Conservation (phyloP, 2,888 invertebrate genomes). For the Eupithecia tripunctaria region DNA sequence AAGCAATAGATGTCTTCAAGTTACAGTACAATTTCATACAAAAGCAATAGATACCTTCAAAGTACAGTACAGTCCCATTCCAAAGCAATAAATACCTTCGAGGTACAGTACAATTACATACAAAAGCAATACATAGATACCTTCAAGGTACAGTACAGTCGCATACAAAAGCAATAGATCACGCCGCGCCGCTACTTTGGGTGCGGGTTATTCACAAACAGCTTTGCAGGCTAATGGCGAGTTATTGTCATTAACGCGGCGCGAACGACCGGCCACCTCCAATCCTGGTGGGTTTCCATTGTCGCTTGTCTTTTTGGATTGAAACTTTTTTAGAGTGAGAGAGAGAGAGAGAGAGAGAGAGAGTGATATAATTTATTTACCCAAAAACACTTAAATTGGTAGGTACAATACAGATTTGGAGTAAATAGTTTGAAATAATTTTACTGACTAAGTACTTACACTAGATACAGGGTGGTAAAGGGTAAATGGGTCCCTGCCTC, state of each 20-base stretch:
- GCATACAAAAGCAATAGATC: conserved; percentile 23
- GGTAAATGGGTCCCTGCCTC: too few relatives aligned
- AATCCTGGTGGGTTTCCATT: conserved; percentile 54
- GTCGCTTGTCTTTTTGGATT: conserved; percentile 4
- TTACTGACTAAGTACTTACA: too few relatives aligned
- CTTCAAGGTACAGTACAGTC: conserved; percentile 7
- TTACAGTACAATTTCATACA: background rate
- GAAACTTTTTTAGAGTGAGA: background rate
- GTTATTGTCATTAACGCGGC: conserved; percentile 77
- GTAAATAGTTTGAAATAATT: too few relatives aligned
- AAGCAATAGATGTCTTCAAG: background rate
- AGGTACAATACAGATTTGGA: too few relatives aligned
- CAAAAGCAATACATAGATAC: background rate
- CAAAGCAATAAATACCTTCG: conserved; percentile 20
- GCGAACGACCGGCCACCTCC: conserved; percentile 60
- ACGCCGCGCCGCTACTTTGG: conserved; percentile 38
- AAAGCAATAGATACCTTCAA: background rate
- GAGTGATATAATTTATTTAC: too few relatives aligned
- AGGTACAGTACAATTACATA: background rate
- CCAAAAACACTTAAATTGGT: too few relatives aligned
- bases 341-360: too few relatives aligned
- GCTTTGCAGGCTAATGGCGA: conserved; percentile 65
- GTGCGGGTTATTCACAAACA: conserved; percentile 42
- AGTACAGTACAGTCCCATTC: conserved; percentile 8
- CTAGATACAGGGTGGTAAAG: too few relatives aligned